Evolutionary conservation across 2,113 vertebrate genomes (phyloP), one percentile per base, ranked within the genome.

Genomic region (Puffinus mauretanicus): DNA sequence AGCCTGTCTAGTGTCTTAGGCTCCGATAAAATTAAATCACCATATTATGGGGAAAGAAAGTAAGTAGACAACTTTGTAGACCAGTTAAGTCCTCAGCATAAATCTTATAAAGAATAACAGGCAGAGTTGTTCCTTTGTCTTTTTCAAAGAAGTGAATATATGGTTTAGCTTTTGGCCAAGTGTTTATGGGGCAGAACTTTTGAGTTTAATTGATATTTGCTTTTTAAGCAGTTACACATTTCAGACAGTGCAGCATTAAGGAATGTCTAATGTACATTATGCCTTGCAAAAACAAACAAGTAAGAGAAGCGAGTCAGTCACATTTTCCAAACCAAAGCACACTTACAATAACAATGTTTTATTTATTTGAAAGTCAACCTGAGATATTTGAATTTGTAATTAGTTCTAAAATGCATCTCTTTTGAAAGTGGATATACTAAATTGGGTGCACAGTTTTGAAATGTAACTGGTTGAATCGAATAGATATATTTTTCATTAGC

Each of bases 201-300:
- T 69, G 94, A 95, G 81, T 97, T 96, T 97, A 97, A 98, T 98
- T 98, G 97, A 98, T 98, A 98, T 98, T 98, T 98, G 97, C 98
- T 98, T 98, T 98, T 95, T 97, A 98, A 98, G 97, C 98, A 97
- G 98, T 97, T 98, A 95, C 88, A 96, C 89, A 84, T 98, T 97
- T 97, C 97, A 97, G 96, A 96, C 97, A 95, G 93, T 95, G 92
- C 95, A 95, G 91, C 96, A 96, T 97, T 96, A 92, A 96, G 97
- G 94, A 88, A 97, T 97, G 97, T 95, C 95, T 98, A 97, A 96
- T 95, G 97, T 94, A 95, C 93, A 66, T 98, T 98, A 97, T 97
- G 96, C 97, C 96, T 95, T 96, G 94, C 88, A 97, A 98, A 98
- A 98, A 98, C 98, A 98, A 98, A 98, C 98, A 98, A 95, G 94